Conservation (phyloP, 2,888 invertebrate genomes). For the Machimus rusticus region DNA sequence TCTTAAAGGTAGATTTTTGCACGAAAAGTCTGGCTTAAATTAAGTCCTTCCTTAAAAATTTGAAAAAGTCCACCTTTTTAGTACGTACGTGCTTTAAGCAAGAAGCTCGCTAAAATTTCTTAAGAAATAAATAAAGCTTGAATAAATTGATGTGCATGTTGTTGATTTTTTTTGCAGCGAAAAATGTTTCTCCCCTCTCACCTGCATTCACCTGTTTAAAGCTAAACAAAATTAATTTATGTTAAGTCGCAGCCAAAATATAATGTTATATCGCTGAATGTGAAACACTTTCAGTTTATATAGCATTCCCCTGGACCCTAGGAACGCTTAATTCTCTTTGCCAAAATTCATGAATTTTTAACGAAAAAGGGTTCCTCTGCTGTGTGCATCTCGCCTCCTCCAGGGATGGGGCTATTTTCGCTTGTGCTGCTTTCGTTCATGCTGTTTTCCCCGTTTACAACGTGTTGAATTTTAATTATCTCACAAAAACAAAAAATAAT, state of each 20-base stretch:
- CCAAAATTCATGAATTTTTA: slow-evolving; percentile 8
- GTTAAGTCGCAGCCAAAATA: neutral
- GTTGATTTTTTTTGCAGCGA: no score
- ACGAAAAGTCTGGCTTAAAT: no score
- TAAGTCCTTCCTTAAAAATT: no score
- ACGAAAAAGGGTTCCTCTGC: neutral
- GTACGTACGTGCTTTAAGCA: no score
- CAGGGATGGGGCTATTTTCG: neutral
- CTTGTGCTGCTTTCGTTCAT: neutral
- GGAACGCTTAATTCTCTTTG: slow-evolving; percentile 10
- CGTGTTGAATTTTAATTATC: neutral
- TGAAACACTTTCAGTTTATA: neutral
- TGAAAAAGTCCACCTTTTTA: no score
- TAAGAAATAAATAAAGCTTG: no score
- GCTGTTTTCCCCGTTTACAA: neutral
- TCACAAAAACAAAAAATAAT: slow-evolving; percentile 8
- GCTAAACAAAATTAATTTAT: neutral
- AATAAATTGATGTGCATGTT: no score
- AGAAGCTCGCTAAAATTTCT: no score
- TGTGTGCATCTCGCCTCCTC: slow-evolving; percentile 1
- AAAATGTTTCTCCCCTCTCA: neutral
- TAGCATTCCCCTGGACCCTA: neutral
- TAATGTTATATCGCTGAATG: neutral
- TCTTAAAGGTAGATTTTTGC: no score
- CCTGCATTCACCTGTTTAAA: neutral